These are phyloP conservation scores for Hippocampus barbouri DNA, from an alignment of 2,113 vertebrate genomes.

Conservation along the genomic window DNA sequence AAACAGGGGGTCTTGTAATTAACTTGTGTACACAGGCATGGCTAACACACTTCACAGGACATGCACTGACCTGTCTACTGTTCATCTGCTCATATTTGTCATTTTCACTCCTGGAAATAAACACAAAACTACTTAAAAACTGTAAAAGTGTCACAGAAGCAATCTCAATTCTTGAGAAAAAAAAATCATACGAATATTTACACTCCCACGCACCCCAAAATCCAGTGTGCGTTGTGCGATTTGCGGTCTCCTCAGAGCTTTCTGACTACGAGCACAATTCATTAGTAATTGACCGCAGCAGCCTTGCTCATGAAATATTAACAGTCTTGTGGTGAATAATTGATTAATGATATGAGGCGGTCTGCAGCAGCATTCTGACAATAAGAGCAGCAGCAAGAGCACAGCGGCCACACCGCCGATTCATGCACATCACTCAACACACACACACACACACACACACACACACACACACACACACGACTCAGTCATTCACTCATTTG, in stretches of 20 bases:
- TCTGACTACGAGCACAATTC: conserved; percentile 68
- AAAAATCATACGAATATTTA: not conserved
- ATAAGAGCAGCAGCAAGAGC: conserved; percentile 42
- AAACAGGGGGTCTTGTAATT: conserved; percentile 65
- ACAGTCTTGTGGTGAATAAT: conserved; percentile 76
- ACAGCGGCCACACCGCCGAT: conserved; percentile 2
- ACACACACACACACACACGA: not conserved
- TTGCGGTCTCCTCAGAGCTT: conserved; percentile 54
- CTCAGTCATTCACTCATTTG: not conserved
- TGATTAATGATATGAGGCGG: conserved; percentile 74
- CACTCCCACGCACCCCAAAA: not conserved
- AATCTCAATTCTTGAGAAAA: not conserved
- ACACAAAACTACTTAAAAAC: not conserved
- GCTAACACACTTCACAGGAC: conserved; percentile 60
- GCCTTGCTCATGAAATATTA: conserved; percentile 74
- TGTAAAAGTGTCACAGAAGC: not conserved
- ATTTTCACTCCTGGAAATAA: conserved; percentile 4
- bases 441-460: not conserved
- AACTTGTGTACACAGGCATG: conserved; percentile 71
- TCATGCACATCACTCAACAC: no score
- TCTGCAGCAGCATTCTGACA: conserved; percentile 68
- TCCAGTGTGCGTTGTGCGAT: conserved; percentile 41
- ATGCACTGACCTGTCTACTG: conserved; percentile 60
- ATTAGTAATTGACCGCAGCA: conserved; percentile 78
- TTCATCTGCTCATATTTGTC: conserved; percentile 49